These are phyloP conservation scores for Apis cerana DNA, from an alignment of 1,140 invertebrate genomes.

Conservation along the genomic window DNA sequence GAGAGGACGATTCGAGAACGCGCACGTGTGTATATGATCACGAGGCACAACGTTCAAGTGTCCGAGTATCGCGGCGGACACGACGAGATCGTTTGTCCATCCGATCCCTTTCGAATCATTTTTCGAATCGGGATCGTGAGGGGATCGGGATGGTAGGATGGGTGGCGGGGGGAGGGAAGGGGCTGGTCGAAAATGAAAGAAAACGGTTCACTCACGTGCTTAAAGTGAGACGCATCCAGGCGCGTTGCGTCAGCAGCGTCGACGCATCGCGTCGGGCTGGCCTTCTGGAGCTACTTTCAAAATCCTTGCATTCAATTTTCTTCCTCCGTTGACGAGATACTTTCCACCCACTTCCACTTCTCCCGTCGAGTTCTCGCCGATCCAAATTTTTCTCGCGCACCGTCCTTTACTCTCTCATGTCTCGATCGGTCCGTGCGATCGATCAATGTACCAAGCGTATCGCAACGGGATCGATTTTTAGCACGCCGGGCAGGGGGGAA, in stretches of 20 bases:
- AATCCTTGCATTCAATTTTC: constrained; percentile 73
- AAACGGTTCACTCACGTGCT: constrained; percentile 78
- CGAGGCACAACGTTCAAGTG: constrained; percentile 49
- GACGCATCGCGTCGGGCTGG: constrained; percentile 82
- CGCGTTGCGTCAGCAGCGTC: constrained; percentile 82
- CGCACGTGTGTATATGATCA: background rate
- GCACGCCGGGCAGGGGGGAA: no score
- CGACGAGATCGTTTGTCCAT: constrained; percentile 45
- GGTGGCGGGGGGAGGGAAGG: background rate
- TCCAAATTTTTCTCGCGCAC: background rate
- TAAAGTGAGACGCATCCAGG: constrained; percentile 82
- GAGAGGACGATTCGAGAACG: background rate
- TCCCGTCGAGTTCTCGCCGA: background rate
- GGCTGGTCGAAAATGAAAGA: constrained; percentile 8
- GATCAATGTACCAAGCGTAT: constrained; percentile 3
- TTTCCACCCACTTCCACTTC: background rate
- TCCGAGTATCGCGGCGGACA: constrained; percentile 59
- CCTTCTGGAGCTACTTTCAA: constrained; percentile 80
- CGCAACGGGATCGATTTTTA: background rate
- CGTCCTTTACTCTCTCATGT: background rate
- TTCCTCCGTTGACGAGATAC: background rate
- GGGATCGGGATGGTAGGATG: background rate
- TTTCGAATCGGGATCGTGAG: constrained; percentile 8
- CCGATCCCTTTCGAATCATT: constrained; percentile 53
- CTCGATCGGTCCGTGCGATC: background rate